Evolutionary conservation across 1,140 invertebrate species (phyloP), one percentile per base, ranked within the genome.

Genomic region (Wasmannia auropunctata): DNA sequence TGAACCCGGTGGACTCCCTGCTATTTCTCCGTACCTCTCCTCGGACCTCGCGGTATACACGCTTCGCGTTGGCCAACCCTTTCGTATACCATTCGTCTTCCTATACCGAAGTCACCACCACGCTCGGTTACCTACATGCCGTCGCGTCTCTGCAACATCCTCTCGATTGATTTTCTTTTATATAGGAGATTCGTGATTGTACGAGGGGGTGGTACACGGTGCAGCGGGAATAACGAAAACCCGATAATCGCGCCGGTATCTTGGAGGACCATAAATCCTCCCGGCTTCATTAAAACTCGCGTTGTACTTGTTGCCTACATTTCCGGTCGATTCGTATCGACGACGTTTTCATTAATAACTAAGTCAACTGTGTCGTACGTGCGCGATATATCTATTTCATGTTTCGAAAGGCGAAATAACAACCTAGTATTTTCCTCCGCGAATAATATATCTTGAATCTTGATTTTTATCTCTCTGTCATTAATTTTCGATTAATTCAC

Each of bases 1-100:
- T 85, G 90, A 92, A 90, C 91, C 80, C 79, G 69, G 60, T 77
- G 81, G 88, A 86, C 91, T 89, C 87, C 88, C 87, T 90, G 90
- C 89, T 89, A 89, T 86, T 88, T 86, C 84, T 54, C 46, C 62
- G 37, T 88, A 62, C 80, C 60, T 75, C 81, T 81, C 80, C 56
- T 72, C 58, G 46, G 79, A 22, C 31, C n/a, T 65, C 37, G 6
- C 65, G 22, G 31, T 56, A 25, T 62, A 75, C 85, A 88, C 65
- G 87, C 70, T 87, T 70, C 69, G 62, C 54, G 72, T 37, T 51
- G 84, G 84, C 54, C 88, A 83, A 75, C 83, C 77, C 84, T 46
- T 63, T 56, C 74, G 49, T 76, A n/a, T n/a, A 77, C 63, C 86
- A 90, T 90, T 86, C 89, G 86, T 90, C 89, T 90, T 90, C 65